Base-by-base conservation (phyloP, 2,797 vertebrate genomes). In the Bovichtus diacanthus region DNA sequence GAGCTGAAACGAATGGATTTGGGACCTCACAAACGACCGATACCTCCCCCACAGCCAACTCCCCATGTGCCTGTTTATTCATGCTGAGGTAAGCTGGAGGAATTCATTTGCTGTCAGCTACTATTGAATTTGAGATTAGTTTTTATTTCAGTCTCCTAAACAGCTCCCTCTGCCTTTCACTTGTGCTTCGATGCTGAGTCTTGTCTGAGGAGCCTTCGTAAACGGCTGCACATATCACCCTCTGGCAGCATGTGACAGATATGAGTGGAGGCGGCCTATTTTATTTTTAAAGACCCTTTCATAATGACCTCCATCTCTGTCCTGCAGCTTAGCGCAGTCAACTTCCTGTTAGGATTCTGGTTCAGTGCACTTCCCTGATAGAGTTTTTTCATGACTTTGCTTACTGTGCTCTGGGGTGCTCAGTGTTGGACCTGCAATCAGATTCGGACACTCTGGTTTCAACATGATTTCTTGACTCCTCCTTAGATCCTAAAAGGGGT, bases 81-180 rank as follows among this genome's bases (percentile, higher is more conserved):
- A 96, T 96, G 96, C 96, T 96, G 96, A 97, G 97, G 95, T 96
- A 97, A 97, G 96, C 95, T 96, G 94, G 91, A 95, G 93, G 94
- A 96, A 97, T 96, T 96, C 95, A 96, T 96, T 96, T 95, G 95
- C 96, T 96, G 96, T 97, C 96, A 96, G 95, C 95, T 90, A 93
- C 94, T 96, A 95, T 95, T 97, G 96, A 96, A 97, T 97, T 96
- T 95, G 95, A 97, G 95, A 97, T 96, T 91, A 95, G 94, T 96
- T 96, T 97, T 97, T 97, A 96, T 97, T 97, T 97, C 93, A 94
- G 93, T 89, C 94, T 93, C 94, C 94, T 93, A 96, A 96, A 95
- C 95, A 93, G 93, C 89, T 88, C 87, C 85, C 85, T 88, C 81
- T 88, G 84, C 88, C 69, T 89, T 88, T 83, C 79, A 76, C 88